Percentiles rank a stretch among this genome's conserved stretches.
Conservation (phyloP, 2,888 invertebrate species). For the Enchytraeus crypticus region DNA sequence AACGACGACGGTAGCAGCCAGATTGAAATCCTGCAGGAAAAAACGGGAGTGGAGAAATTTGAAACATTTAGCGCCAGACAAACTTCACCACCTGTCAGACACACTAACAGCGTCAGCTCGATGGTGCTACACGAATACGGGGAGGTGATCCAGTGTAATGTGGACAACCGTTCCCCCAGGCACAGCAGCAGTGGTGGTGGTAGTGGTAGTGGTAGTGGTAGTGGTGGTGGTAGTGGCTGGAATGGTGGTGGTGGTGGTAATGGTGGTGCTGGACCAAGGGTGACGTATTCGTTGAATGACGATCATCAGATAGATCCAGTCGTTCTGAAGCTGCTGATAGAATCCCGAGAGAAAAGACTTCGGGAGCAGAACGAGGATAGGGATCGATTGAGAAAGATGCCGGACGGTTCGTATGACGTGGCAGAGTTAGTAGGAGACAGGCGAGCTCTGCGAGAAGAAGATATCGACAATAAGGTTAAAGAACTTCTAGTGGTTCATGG, state of each 20-base stretch:
- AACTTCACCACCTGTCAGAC: not conserved
- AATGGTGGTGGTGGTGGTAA: too few relatives aligned
- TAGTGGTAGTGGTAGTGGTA: too few relatives aligned
- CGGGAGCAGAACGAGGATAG: not conserved
- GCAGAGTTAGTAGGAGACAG: not conserved
- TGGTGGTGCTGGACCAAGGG: too few relatives aligned
- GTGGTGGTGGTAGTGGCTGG: too few relatives aligned
- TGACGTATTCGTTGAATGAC: too few relatives aligned
- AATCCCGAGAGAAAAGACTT: not conserved
- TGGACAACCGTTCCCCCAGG: too few relatives aligned
- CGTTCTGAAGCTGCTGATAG: not conserved
- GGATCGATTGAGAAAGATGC: too few relatives aligned
- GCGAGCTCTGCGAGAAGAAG: not conserved
- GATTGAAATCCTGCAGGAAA: not conserved
- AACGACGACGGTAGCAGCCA: too few relatives aligned
- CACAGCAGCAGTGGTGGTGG: too few relatives aligned
- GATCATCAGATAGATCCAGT: not conserved
- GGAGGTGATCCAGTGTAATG: not conserved
- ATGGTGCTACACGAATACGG: not conserved
- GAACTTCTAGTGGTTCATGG: not conserved
- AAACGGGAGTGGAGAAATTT: not conserved
- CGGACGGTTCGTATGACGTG: too few relatives aligned
- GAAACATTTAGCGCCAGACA: not conserved
- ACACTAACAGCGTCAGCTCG: not conserved
- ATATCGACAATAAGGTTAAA: not conserved